Base-by-base conservation (phyloP, 2,113 vertebrate genomes). In the Eulacestoma nigropectus region DNA sequence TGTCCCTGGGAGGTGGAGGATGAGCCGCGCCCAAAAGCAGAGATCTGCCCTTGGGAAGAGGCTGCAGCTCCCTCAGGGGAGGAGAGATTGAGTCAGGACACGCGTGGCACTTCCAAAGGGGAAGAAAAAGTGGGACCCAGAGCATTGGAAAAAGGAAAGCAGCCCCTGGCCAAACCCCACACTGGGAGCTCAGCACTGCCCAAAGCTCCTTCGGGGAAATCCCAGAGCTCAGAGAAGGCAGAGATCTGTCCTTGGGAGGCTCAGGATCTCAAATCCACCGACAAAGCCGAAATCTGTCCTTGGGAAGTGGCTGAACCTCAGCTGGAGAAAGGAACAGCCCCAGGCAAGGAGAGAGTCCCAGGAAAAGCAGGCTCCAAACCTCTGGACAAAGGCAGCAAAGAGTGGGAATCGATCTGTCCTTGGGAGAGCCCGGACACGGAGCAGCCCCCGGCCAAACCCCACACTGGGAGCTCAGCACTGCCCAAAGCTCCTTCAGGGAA, bases 211-310 rank as follows among this genome's bases (percentile, higher is more conserved):
- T 44, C 75, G 6, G 57, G 65, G 3, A 64, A 21, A 63, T 57
- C 60, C 29, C 80, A 77, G 56, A 74, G 85, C 13, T 6, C 5
- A 0, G 80, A 60, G 79, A 91, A 76, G 32, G 94, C 69, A 11
- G 97, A 98, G 30, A 27, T 97, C 26, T 98, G 95, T 35, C 97
- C 84, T 0, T 98, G 97, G 98, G 97, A 98, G 47, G 10, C 25
- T 35, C 92, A 81, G 67, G 95, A 95, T 8, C 13, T 39, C 1
- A n/a, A 93, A 35, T 27, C 95, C 32, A 96, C 64, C 35, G 70
- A 78, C 4, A 97, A 96, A 93, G 72, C 62, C 26, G 97, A 98
- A 7, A 68, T 98, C 59, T 98, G 97, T 57, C 97, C 97, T 7
- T 97, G 97, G 97, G 98, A 97, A 9, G 87, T 1, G 20, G 53